Evolutionary conservation across 2,888 invertebrate species (phyloP), one percentile per base, ranked within the genome.

Genomic region (Ceramica pisi): DNA sequence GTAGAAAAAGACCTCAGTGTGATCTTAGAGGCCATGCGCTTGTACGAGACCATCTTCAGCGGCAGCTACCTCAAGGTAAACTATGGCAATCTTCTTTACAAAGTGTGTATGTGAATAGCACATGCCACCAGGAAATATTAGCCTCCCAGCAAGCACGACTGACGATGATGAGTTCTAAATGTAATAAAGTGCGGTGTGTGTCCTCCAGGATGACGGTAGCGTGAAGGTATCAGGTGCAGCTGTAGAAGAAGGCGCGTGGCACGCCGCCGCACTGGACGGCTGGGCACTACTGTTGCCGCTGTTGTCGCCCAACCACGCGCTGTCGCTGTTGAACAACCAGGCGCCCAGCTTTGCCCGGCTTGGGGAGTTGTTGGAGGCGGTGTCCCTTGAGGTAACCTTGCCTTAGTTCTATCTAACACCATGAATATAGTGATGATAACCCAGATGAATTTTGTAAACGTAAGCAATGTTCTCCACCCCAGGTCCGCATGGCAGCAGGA

Each of bases 1-100:
- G 96, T 98, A 65, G 97, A 98, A 71, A 97, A 98, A 72, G 98
- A 98, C 89, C 96, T 97, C 78, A 97, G 97, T 0, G 98, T 98
- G 86, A 96, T 98, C 23, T 92, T 97, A 46, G 97, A 97, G 51
- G 95, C 98, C 55, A 97, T 98, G 97, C 97, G 97, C 78, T 96
- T 97, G 82, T 96, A 98, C 74, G 98, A 98, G 89, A 96, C 96
- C 59, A 97, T 98, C 78, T 98, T 98, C 92, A 96, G 97, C 56
- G 98, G 97, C 79, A 97, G 98, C 86, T 99, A 98, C 91, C 96
- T 98, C 71, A 98, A 97, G 94, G 96, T 96, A 84, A 79, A 48
- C 8, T 23, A 50, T 14, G 0, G 26, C 35, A 23, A 23, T n/a
- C 6, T 23, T 62, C 12, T 23, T 2, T 2, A 2, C 14, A 3